phyloP scores from a whole-genome alignment of 2,113 vertebrate species.

The Microtus ochrogaster region DNA sequence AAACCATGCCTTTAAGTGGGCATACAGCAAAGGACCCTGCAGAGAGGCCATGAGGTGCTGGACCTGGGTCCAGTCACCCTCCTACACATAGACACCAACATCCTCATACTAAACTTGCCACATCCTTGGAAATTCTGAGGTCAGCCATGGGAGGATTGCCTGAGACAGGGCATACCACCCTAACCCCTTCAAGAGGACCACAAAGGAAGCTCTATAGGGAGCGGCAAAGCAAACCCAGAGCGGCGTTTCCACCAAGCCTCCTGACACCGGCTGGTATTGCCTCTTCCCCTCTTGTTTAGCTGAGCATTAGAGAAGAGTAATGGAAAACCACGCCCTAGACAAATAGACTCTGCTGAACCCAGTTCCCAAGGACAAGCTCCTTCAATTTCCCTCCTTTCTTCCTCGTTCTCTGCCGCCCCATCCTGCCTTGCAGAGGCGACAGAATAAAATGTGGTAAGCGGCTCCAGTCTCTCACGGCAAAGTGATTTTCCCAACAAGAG shows the following conservation, averaged over 20 bases:
- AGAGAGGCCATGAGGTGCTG: rapidly evolving
- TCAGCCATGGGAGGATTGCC: rapidly evolving
- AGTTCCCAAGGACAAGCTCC: background rate
- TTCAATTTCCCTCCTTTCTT: background rate
- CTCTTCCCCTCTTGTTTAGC: no score
- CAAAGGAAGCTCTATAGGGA: background rate
- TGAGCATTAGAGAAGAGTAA: rapidly evolving
- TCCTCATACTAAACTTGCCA: background rate
- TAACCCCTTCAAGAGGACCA: rapidly evolving
- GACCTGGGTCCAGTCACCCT: background rate
- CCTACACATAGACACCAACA: rapidly evolving
- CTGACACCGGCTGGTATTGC: rapidly evolving
- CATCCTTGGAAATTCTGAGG: rapidly evolving
- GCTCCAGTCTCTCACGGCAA: background rate
- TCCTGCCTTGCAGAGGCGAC: background rate
- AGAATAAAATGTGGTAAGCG: rapidly evolving
- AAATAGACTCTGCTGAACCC: background rate
- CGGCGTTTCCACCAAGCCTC: background rate
- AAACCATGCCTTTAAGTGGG: rapidly evolving
- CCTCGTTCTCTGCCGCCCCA: background rate
- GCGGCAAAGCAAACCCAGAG: no score
- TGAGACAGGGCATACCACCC: background rate
- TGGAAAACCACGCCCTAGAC: rapidly evolving
- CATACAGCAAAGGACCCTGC: background rate
- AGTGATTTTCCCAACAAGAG: slow-evolving; percentile 47